These are phyloP conservation scores for Malurus alboscapulatus DNA, from an alignment of 2,113 vertebrate species.

Conservation along the genomic window DNA sequence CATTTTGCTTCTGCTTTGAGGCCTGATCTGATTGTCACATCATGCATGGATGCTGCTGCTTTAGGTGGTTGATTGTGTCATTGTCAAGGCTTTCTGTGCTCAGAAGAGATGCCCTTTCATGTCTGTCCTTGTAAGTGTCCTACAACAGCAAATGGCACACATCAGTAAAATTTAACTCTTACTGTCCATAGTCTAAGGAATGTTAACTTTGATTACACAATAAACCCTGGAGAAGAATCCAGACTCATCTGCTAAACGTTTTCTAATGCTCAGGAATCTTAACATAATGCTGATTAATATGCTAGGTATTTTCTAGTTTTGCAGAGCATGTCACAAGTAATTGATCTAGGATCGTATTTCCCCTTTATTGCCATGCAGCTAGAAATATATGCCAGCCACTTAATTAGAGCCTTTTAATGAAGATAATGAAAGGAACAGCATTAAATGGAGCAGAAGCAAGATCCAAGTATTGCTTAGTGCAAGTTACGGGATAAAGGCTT, in stretches of 20 bases:
- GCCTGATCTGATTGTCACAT: not conserved
- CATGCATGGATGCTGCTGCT: not conserved
- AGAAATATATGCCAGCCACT: not conserved
- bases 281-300: not conserved
- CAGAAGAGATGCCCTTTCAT: not conserved
- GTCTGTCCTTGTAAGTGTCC: not conserved
- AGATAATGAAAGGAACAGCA: not conserved
- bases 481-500: not conserved
- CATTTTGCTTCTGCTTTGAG: not conserved
- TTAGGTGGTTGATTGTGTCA: not conserved
- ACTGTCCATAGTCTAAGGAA: not conserved
- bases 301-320: not conserved
- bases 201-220: not conserved
- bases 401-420: constrained; percentile 27
- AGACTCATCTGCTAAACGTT: not conserved
- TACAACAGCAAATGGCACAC: not conserved
- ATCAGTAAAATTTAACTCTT: not conserved
- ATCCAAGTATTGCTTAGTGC: not conserved
- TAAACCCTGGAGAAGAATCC: not conserved
- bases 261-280: not conserved
- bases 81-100: not conserved
- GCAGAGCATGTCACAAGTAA: not conserved
- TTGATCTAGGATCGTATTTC: not conserved
- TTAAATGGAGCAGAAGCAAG: not conserved
- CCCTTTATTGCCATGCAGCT: not conserved